Evolutionary conservation across 2,888 invertebrate genomes (phyloP).

Genomic region (Eupithecia insigniata): DNA sequence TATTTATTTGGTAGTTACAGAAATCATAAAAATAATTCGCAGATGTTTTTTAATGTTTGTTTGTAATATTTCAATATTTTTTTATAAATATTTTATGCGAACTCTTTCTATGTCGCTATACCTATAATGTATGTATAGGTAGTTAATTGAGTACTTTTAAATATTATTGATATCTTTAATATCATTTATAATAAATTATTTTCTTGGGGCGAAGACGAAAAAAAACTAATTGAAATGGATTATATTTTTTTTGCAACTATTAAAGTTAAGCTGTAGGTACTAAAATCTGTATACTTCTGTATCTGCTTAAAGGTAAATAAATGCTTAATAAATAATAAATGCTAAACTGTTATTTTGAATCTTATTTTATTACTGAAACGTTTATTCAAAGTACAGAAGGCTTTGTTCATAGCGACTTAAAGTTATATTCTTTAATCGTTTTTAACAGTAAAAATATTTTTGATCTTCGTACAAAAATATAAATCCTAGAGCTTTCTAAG

Average conservation of each 20-base stretch:
- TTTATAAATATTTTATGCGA: background rate
- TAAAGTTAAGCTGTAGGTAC: background rate
- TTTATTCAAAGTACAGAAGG: slow-evolving; percentile 1
- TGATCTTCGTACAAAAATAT: slow-evolving; percentile 37
- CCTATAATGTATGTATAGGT: background rate
- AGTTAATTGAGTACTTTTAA: background rate
- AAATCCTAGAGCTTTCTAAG: slow-evolving; percentile 29
- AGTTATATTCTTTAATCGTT: background rate
- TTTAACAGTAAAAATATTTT: slow-evolving; percentile 10
- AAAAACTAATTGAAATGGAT: background rate
- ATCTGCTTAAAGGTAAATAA: background rate
- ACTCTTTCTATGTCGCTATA: background rate
- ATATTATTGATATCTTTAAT: background rate
- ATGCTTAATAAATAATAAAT: slow-evolving; percentile 4
- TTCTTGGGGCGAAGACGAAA: background rate
- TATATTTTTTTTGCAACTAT: background rate
- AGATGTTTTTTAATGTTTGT: background rate
- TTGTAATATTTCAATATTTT: background rate
- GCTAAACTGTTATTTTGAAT: background rate
- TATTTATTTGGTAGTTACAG: background rate
- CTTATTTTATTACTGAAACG: slow-evolving; percentile 8
- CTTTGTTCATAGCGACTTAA: slow-evolving; percentile 7
- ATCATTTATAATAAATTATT: background rate
- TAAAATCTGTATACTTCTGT: background rate
- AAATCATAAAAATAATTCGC: background rate